Base-by-base conservation (phyloP, 2,888 invertebrate genomes). In the Kuschelorhynchus macadamiae region DNA sequence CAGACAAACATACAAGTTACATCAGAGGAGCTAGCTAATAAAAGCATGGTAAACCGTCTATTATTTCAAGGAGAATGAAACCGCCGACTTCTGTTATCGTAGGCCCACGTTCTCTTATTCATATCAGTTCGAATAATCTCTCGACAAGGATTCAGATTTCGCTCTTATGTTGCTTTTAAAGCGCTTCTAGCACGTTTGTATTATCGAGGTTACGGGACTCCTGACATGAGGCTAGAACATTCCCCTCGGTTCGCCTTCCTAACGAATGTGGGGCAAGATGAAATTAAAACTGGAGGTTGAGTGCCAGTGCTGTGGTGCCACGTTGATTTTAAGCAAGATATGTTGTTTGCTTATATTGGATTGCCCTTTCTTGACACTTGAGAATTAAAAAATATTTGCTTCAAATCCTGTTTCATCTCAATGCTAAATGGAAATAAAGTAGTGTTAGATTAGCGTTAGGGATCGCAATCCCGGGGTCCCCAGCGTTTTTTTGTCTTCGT, bases 211-310 rank as follows among this genome's bases (percentile, higher is more conserved):
- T 82, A 81, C 74, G 71, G 71, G 74, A 78, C 80, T 83, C 85
- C 82, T 80, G 82, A 78, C 77, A 79, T 81, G 86, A 87, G 87
- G 84, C 85, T 87, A 86, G 88, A 86, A 85, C 87, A 85, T 87
- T 87, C 87, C 87, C 87, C 87, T 86, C 81, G 42, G 50, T 53
- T 60, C 41, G 69, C 64, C 69, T 77, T 76, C 76, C 77, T 81
- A 81, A 82, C 82, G 85, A 86, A 88, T 87, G 87, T 87, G 85
- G 87, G 87, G 86, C 88, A 87, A 87, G 87, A 87, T 87, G 87
- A 87, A 87, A 87, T 87, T 87, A 86, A 75, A 76, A 86, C 86
- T 85, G 80, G 81, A 82, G 83, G 82, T 82, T 83, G 81, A 80
- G 79, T 80, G 25, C 50, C 20, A 11, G 14, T 5, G 62, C 66